Percentiles rank a stretch among this genome's conserved stretches.
Evolutionary conservation across 2,113 vertebrate genomes (phyloP).

Genomic region (Saccopteryx leptura): DNA sequence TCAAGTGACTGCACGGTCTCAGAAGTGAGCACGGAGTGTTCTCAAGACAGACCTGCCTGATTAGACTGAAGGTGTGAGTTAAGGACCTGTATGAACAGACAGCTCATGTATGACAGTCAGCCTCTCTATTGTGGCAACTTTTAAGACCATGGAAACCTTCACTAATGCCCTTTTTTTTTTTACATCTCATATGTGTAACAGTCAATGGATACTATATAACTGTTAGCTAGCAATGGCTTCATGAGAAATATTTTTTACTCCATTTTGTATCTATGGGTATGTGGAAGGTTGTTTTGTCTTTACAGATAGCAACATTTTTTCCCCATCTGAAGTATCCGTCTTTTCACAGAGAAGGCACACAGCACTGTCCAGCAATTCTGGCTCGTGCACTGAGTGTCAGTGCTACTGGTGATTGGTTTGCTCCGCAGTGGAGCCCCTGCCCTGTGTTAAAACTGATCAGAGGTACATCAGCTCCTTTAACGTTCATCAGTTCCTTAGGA

Average conservation of each 20-base stretch:
- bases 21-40: background rate
- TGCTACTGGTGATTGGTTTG: background rate
- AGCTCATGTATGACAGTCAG: background rate
- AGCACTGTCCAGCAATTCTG: background rate
- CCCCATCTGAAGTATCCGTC: background rate
- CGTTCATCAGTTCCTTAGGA: background rate
- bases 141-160: background rate
- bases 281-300: background rate
- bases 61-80: background rate
- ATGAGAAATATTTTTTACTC: constrained; percentile 19
- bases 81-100: background rate
- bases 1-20: background rate
- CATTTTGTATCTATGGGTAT: background rate
- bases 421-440: background rate
- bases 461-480: background rate
- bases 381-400: background rate
- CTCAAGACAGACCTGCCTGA: constrained; percentile 6
- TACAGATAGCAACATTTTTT: background rate
- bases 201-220: background rate
- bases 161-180: background rate
- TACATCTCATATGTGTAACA: background rate
- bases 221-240: background rate
- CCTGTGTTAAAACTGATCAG: background rate
- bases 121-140: background rate
- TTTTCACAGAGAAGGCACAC: background rate